Base-by-base conservation (phyloP, 2,113 vertebrate species). In the Cynocephalus volans region DNA sequence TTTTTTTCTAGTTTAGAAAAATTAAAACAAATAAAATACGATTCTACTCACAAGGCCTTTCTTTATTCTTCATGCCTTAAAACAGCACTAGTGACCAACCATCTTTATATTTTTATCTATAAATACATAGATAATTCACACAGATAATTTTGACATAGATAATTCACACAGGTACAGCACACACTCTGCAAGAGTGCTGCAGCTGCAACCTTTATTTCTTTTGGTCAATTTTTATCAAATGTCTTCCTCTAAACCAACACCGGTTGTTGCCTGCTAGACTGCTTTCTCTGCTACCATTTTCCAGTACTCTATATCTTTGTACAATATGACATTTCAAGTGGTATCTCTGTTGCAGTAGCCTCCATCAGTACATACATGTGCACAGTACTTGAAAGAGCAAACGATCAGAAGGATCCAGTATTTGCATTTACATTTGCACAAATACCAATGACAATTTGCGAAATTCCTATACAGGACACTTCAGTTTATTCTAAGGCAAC, bases 401-500 rank as follows among this genome's bases (percentile, higher is more conserved):
- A 92, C 18, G 45, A 92, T 41, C 31, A 86, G 60, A 85, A 81
- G 19, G 48, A 89, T 33, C 13, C n/a, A 65, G 64, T 33, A 69
- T 65, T 72, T 83, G 24, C 83, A 92, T 62, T 79, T 79, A 88
- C 12, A 58, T 70, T 62, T 87, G 24, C 52, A 89, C 56, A 97
- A 54, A 75, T 60, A 45, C 91, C 87, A 86, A 54, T 33, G 5
- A 28, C 58, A 95, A 94, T 70, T 33, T 87, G 69, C n/a, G 94
- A 95, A 97, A 64, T 91, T 90, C 48, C n/a, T 81, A 67, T 48
- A 79, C 14, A 75, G 93, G 12, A 81, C 23, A 15, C 54, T 54
- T 70, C 17, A 64, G n/a, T 58, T 91, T 81, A 92, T 73, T 87
- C 26, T 56, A 91, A 62, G 3, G 56, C 18, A 93, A 62, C 26